These are phyloP conservation scores for Melieria crassipennis DNA, from an alignment of 2,888 invertebrate genomes.

Conservation along the genomic window DNA sequence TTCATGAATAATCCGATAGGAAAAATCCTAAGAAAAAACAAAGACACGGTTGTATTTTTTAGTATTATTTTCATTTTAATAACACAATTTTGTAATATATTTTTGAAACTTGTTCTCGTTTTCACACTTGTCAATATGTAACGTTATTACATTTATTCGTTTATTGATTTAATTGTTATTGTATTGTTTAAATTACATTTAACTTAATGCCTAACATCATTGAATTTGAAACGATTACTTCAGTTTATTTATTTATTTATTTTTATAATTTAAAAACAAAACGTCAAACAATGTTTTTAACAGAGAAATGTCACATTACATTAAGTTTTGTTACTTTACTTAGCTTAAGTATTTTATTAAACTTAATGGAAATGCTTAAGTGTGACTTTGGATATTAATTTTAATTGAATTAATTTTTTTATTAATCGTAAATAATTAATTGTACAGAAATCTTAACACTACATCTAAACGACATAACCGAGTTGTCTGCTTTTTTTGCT, in stretches of 20 bases:
- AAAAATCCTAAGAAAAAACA: constrained; percentile 12
- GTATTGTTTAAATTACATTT: background rate
- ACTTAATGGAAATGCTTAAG: too few species aligned
- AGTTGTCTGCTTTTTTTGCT: background rate
- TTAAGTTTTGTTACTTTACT: too few species aligned
- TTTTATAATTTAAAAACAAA: background rate
- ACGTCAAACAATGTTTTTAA: too few species aligned
- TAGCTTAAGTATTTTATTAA: too few species aligned
- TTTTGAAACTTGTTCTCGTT: background rate
- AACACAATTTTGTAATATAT: constrained; percentile 59
- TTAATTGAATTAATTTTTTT: too few species aligned
- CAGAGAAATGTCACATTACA: too few species aligned
- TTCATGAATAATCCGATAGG: too few species aligned
- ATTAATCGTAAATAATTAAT: too few species aligned
- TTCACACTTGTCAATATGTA: too few species aligned
- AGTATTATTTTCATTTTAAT: constrained; percentile 38
- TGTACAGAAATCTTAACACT: too few species aligned
- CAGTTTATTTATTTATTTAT: background rate
- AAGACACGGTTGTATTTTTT: background rate
- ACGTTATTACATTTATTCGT: constrained; percentile 38
- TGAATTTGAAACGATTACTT: background rate
- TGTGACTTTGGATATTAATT: too few species aligned
- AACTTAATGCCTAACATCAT: background rate
- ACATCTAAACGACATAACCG: too few species aligned
- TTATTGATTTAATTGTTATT: background rate